These are phyloP conservation scores for Illadopsis cleaveri DNA, from an alignment of 2,113 vertebrate genomes.

Conservation along the genomic window DNA sequence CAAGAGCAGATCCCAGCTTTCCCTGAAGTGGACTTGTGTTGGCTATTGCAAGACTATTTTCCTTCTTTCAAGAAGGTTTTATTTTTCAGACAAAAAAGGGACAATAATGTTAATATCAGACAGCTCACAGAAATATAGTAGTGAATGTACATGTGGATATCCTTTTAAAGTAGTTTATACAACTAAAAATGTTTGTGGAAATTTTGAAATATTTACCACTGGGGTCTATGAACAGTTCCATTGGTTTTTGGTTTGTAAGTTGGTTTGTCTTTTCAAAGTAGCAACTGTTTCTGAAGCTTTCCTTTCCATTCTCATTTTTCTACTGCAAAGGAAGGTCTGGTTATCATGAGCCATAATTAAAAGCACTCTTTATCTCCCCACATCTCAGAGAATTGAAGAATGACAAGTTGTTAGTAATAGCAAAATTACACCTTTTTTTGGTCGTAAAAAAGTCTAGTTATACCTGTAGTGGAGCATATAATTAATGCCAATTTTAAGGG, in stretches of 20 bases:
- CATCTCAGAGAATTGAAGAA: not conserved
- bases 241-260: not conserved
- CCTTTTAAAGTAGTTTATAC: not conserved
- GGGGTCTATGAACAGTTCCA: not conserved
- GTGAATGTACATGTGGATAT: too few relatives aligned
- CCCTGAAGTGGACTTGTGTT: not conserved
- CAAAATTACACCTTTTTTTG: not conserved
- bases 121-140: not conserved
- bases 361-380: not conserved
- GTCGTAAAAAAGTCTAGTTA: not conserved
- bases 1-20: not conserved
- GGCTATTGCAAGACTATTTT: not conserved
- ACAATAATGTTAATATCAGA: not conserved
- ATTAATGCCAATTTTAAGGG: not conserved
- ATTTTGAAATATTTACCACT: constrained; percentile 2
- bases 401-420: not conserved
- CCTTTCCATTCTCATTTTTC: not conserved
- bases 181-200: not conserved
- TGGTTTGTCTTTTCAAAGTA: not conserved
- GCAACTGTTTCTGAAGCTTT: not conserved
- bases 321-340: not conserved
- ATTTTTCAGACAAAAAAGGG: not conserved
- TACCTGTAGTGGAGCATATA: not conserved
- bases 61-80: not conserved
- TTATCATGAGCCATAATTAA: not conserved